A percentile compares a stretch with the other conserved stretches of the same genome.
Conservation (phyloP, 2,888 invertebrate genomes). For the Drosophila villosipedis region DNA sequence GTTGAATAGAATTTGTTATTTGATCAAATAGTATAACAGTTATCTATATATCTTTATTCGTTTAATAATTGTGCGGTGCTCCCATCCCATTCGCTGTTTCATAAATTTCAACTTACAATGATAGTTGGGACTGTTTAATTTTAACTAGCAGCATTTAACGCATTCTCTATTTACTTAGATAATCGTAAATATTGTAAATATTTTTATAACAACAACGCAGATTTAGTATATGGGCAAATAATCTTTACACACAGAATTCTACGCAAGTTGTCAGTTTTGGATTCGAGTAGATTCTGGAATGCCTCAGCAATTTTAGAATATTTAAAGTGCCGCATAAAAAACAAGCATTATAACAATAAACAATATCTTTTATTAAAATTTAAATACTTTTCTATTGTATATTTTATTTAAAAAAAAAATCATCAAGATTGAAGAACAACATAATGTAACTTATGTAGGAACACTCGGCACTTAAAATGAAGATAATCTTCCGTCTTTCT, state of each 20-base stretch:
- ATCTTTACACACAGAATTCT: not conserved
- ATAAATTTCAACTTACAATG: slow-evolving; percentile 18
- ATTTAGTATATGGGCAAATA: not conserved
- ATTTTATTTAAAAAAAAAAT: too few species aligned
- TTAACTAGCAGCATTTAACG: slow-evolving; percentile 43
- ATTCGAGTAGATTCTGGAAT: not conserved
- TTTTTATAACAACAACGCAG: not conserved
- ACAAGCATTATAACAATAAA: too few species aligned
- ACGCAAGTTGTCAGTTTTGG: too few species aligned
- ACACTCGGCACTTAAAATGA: not conserved
- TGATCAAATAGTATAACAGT: not conserved
- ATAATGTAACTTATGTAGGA: not conserved
- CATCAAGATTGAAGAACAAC: not conserved
- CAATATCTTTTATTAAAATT: not conserved
- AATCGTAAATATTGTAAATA: slow-evolving; percentile 35
- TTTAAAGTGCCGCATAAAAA: too few species aligned
- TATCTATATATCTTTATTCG: not conserved
- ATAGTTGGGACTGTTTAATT: slow-evolving; percentile 20
- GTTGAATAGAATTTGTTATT: not conserved
- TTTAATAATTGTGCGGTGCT: not conserved
- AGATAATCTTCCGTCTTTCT: not conserved
- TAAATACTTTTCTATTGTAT: not conserved
- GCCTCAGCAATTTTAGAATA: not conserved
- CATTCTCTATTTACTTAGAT: slow-evolving; percentile 29
- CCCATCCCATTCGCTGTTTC: not conserved